A percentile compares a stretch with the other conserved stretches of the same genome.
phyloP scores from a whole-genome alignment of 2,888 invertebrate species.

The Margaritifera margaritifera region DNA sequence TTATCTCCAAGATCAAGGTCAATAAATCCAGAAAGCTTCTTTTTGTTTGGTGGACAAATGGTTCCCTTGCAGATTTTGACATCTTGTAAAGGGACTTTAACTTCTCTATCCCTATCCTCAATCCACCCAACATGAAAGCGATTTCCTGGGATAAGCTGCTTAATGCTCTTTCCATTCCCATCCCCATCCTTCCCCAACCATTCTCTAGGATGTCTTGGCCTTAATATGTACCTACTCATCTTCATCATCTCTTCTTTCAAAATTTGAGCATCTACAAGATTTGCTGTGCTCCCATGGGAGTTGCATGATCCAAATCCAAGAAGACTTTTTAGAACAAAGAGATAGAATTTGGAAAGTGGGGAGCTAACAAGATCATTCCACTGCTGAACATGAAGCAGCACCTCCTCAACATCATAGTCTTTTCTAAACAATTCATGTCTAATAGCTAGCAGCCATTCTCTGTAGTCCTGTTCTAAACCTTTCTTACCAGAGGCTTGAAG shows the following conservation, averaged over 20 bases:
- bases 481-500: conserved; percentile 12
- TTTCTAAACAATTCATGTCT: conserved; percentile 26
- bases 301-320: conserved; percentile 38
- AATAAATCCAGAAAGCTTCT: conserved; percentile 29
- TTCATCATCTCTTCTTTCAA: conserved; percentile 30
- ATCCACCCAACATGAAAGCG: no score
- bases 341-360: conserved; percentile 40
- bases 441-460: conserved; percentile 50
- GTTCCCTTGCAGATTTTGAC: conserved; percentile 35
- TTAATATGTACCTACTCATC: conserved; percentile 24
- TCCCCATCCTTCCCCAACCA: conserved; percentile 38
- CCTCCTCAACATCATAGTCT: conserved; percentile 37
- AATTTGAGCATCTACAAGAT: conserved; percentile 33
- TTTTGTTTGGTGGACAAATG: conserved; percentile 39
- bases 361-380: conserved; percentile 38
- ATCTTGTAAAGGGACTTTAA: neutral
- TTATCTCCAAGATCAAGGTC: conserved; percentile 29
- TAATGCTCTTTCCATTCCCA: conserved; percentile 12
- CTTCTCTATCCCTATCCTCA: no score
- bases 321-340: conserved; percentile 40
- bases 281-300: conserved; percentile 34
- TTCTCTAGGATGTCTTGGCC: conserved; percentile 42
- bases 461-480: conserved; percentile 42
- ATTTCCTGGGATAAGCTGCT: conserved; percentile 10
- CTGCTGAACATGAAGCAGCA: conserved; percentile 30